A percentile compares a stretch with the other conserved stretches of the same genome.
Conservation (phyloP, 2,888 invertebrate species). For the Chydorus sphaericus region DNA sequence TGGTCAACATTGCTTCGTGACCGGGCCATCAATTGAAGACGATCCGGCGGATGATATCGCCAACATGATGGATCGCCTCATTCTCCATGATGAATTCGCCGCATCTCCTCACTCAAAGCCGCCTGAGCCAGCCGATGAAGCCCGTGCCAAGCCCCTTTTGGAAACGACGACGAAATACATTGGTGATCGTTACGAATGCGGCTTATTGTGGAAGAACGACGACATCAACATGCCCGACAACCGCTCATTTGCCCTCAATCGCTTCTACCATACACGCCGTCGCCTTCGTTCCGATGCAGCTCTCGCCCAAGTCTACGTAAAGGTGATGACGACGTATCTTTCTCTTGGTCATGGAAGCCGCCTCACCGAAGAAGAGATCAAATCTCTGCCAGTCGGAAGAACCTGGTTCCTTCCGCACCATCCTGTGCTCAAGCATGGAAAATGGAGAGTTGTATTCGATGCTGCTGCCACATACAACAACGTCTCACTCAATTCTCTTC, state of each 20-base stretch:
- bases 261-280: neutral
- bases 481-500: conserved; percentile 16
- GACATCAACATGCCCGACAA: neutral
- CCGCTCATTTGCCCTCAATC: neutral
- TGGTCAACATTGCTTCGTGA: too few relatives aligned
- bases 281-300: neutral
- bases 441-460: conserved; percentile 19
- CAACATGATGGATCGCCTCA: neutral
- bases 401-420: conserved; percentile 11
- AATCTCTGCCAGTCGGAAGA: neutral
- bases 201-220: neutral
- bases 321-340: conserved; percentile 10
- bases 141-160: neutral
- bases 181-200: conserved; percentile 5
- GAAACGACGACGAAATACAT: neutral
- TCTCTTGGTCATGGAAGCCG: conserved; percentile 4
- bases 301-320: neutral
- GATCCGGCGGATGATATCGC: neutral
- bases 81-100: neutral
- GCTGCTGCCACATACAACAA: conserved; percentile 16
- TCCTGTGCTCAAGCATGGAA: conserved; percentile 16
- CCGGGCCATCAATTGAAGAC: too few relatives aligned
- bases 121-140: neutral
- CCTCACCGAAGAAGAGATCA: neutral
- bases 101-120: neutral